These are phyloP conservation scores for mouse (Mus musculus) DNA, from an alignment of 2,113 vertebrate genomes.

Conservation along the genomic window DNA sequence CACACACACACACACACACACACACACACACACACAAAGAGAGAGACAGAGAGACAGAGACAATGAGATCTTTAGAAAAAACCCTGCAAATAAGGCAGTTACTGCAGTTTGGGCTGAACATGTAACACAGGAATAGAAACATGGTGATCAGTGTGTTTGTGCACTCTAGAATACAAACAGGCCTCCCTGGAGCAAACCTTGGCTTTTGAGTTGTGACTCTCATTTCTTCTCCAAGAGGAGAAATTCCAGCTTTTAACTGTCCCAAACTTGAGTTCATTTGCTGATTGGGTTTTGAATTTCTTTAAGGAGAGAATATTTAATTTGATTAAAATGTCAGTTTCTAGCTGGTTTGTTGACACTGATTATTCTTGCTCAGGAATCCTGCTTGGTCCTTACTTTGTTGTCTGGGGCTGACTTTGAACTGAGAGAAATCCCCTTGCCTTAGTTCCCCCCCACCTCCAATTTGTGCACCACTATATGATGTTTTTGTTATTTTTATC, in stretches of 20 bases:
- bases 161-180: not conserved
- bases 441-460: not conserved
- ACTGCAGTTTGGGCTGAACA: not conserved
- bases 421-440: not conserved
- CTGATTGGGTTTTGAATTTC: not conserved
- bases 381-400: not conserved
- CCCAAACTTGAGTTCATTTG: not conserved
- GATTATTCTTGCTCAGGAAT: not conserved
- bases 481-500: not conserved
- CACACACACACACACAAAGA: not conserved
- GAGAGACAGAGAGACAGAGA: too few relatives aligned
- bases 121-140: not conserved
- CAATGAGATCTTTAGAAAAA: not conserved
- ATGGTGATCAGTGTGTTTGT: not conserved
- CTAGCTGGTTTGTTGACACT: not conserved
- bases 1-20: not conserved
- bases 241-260: not conserved
- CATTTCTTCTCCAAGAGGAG: not conserved
- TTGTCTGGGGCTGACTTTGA: not conserved
- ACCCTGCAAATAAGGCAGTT: not conserved
- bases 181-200: not conserved
- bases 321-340: slow-evolving; percentile 6
- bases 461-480: too few relatives aligned
- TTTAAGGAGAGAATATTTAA: slow-evolving; percentile 11
- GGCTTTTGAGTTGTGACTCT: not conserved